Conservation (phyloP, 1,140 invertebrate species). For the Rhysida immarginata region DNA sequence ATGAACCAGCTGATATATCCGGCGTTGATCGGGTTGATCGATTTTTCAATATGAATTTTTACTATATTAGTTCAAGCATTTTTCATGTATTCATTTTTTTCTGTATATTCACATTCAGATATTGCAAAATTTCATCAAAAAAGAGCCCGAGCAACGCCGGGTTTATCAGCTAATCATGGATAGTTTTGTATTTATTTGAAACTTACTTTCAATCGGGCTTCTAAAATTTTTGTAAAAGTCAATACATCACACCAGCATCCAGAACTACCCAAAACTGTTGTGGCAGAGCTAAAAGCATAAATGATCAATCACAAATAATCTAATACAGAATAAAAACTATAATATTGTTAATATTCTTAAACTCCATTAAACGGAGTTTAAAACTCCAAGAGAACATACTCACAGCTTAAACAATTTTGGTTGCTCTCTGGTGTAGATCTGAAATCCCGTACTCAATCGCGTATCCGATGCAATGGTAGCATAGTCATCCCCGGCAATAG, state of each 20-base stretch:
- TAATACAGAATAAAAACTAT: background rate
- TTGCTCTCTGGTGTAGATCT: constrained; percentile 73
- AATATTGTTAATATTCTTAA: background rate
- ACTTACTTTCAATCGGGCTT: constrained; percentile 69
- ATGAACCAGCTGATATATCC: too few species aligned
- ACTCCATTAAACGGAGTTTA: background rate
- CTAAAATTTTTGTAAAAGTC: constrained; percentile 68
- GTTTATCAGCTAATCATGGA: too few species aligned
- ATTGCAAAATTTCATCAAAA: too few species aligned
- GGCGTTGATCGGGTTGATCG: too few species aligned
- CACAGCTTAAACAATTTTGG: constrained; percentile 60
- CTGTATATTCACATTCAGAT: too few species aligned
- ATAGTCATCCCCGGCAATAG: constrained; percentile 83
- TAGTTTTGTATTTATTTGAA: too few species aligned
- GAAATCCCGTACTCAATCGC: constrained; percentile 77
- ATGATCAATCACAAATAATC: background rate
- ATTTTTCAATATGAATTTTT: too few species aligned
- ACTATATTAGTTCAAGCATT: too few species aligned
- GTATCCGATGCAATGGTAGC: constrained; percentile 80
- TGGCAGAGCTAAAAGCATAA: constrained; percentile 37
- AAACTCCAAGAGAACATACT: constrained; percentile 7
- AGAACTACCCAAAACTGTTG: constrained; percentile 69
- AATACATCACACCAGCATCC: constrained; percentile 98
- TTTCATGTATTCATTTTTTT: too few species aligned
- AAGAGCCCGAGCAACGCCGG: too few species aligned